Conservation (phyloP, 2,888 invertebrate species). For the Campoplex nolae region DNA sequence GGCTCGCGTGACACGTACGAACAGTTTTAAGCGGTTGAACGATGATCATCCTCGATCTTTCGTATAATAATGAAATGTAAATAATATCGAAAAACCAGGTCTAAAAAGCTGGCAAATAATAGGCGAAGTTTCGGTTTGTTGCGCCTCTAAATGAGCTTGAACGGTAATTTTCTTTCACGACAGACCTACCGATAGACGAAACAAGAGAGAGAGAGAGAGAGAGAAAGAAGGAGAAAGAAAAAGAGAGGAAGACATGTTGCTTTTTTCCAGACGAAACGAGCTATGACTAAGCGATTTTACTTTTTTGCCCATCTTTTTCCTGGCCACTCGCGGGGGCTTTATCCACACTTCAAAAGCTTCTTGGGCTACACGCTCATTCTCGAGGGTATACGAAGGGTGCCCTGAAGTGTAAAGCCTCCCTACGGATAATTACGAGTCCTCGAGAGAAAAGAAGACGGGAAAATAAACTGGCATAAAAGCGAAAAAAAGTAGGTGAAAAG, state of each 20-base stretch:
- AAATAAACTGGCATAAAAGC: slow-evolving; percentile 16
- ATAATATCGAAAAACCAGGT: background rate
- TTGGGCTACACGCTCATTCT: slow-evolving; percentile 13
- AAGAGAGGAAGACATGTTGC: background rate
- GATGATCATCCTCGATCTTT: background rate
- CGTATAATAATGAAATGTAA: background rate
- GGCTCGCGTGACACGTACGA: background rate
- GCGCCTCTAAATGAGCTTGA: background rate
- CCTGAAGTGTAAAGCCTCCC: slow-evolving; percentile 8
- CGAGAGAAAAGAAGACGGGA: background rate
- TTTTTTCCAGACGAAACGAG: background rate
- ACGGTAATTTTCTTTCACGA: background rate
- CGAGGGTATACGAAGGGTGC: background rate
- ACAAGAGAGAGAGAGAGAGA: too few species aligned
- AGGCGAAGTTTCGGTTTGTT: too few species aligned
- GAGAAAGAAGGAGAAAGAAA: background rate
- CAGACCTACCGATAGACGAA: background rate
- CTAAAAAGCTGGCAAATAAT: background rate
- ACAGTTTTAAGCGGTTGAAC: background rate
- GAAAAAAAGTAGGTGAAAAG: background rate
- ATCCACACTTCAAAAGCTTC: slow-evolving; percentile 26
- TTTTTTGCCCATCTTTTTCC: slow-evolving; percentile 9
- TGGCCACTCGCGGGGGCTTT: background rate
- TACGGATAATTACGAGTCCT: slow-evolving; percentile 52
- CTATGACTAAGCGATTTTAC: slow-evolving; percentile 6